These are phyloP conservation scores for Apodemus agrarius DNA, from an alignment of 2,797 vertebrate species.

Conservation along the genomic window DNA sequence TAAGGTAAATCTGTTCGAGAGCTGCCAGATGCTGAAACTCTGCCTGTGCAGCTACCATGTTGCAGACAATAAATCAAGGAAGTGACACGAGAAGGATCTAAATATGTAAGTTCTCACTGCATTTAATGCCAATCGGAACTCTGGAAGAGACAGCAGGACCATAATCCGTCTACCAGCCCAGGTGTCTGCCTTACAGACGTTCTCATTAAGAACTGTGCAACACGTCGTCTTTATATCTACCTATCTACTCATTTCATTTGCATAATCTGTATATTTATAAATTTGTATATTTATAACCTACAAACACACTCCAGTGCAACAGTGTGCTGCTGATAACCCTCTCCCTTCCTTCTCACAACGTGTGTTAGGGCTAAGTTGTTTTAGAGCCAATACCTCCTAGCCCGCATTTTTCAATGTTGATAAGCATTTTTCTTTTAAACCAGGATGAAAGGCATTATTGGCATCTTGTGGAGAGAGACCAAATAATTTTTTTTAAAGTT, in stretches of 20 bases:
- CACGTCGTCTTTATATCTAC: background rate
- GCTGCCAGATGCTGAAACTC: background rate
- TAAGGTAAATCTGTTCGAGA: background rate
- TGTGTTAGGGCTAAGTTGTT: background rate
- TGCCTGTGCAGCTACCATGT: background rate
- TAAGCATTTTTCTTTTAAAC: background rate
- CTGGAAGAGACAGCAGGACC: no score
- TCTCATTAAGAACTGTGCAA: background rate
- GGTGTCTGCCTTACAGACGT: background rate
- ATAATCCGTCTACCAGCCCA: background rate
- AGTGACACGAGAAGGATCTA: background rate
- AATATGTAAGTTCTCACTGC: background rate
- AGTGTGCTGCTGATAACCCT: background rate
- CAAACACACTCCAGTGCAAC: background rate
- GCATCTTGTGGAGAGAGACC: background rate
- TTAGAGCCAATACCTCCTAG: background rate
- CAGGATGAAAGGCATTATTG: background rate
- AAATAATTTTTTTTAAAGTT: background rate
- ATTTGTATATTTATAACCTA: background rate
- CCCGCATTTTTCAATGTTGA: background rate
- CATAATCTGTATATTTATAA: background rate
- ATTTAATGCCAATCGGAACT: background rate
- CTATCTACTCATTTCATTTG: background rate
- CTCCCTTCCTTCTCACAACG: background rate
- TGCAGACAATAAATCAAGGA: background rate